These are phyloP conservation scores for Brachypteracias leptosomus DNA, from an alignment of 2,113 vertebrate species.

Conservation along the genomic window DNA sequence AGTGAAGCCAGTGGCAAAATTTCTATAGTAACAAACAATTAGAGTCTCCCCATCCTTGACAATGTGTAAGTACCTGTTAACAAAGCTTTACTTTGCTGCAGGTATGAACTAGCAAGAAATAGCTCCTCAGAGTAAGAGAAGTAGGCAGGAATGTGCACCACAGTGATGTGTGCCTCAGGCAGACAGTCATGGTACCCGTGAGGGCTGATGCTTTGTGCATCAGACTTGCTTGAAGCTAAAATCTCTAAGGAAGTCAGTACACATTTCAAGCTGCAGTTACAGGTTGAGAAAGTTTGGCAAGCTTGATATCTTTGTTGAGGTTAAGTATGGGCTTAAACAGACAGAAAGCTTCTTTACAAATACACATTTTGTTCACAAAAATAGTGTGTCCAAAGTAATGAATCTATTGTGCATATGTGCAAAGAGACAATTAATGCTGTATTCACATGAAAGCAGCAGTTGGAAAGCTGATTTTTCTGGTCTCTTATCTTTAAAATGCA, in stretches of 20 bases:
- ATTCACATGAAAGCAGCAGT: background rate
- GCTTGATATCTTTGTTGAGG: background rate
- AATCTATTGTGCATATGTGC: background rate
- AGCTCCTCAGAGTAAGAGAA: background rate
- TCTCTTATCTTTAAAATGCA: conserved; percentile 55
- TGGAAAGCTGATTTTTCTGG: conserved; percentile 9
- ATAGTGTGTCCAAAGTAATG: background rate
- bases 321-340: background rate
- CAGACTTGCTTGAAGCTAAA: background rate
- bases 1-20: background rate
- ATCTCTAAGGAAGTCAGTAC: background rate
- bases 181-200: background rate
- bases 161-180: background rate
- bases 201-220: background rate
- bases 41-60: background rate
- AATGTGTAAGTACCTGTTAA: background rate
- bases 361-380: background rate
- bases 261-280: background rate
- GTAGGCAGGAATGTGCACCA: background rate
- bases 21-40: background rate
- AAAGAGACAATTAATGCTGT: conserved; percentile 5
- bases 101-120: conserved; percentile 37
- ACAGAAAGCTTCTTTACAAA: background rate
- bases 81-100: conserved; percentile 12
- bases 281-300: background rate